These are phyloP conservation scores for Pantherophis guttatus DNA, from an alignment of 2,113 vertebrate genomes.

Conservation along the genomic window DNA sequence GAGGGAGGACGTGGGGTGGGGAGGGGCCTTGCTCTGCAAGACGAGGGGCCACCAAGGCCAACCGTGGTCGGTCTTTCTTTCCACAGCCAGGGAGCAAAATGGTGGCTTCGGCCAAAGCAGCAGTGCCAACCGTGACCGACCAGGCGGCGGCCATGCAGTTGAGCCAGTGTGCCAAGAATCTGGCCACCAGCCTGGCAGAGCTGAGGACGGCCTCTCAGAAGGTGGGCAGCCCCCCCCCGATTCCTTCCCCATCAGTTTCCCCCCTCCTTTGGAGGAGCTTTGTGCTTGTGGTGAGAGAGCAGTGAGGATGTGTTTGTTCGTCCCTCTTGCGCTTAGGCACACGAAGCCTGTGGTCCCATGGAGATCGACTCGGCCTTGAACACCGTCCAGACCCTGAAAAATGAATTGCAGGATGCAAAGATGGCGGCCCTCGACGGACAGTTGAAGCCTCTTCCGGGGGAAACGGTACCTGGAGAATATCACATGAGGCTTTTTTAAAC, in stretches of 20 bases:
- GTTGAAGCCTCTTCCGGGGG: slow-evolving; percentile 94
- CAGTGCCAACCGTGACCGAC: slow-evolving; percentile 92
- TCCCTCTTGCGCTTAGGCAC: slow-evolving; percentile 75
- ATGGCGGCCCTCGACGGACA: slow-evolving; percentile 88
- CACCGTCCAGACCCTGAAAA: slow-evolving; percentile 90
- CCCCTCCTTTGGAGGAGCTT: background rate
- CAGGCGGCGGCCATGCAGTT: slow-evolving; percentile 98
- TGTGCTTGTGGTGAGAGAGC: background rate
- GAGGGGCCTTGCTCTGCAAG: background rate
- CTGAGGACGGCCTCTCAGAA: slow-evolving; percentile 92
- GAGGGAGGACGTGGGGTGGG: background rate
- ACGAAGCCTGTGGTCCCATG: slow-evolving; percentile 96
- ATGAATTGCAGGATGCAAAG: slow-evolving; percentile 93
- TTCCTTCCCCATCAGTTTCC: background rate
- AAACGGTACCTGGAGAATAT: slow-evolving; percentile 78
- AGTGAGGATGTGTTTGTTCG: background rate
- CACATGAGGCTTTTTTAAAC: background rate
- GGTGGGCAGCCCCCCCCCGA: slow-evolving; percentile 50
- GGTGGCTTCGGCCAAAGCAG: slow-evolving; percentile 93
- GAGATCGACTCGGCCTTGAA: slow-evolving; percentile 95
- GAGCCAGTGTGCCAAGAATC: slow-evolving; percentile 95
- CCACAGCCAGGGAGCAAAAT: slow-evolving; percentile 94
- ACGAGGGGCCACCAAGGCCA: background rate
- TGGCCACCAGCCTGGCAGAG: slow-evolving; percentile 94
- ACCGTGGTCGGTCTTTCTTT: background rate